Base-by-base conservation (phyloP, 2,888 invertebrate genomes). In the Caenorhabditis zanzibari region DNA sequence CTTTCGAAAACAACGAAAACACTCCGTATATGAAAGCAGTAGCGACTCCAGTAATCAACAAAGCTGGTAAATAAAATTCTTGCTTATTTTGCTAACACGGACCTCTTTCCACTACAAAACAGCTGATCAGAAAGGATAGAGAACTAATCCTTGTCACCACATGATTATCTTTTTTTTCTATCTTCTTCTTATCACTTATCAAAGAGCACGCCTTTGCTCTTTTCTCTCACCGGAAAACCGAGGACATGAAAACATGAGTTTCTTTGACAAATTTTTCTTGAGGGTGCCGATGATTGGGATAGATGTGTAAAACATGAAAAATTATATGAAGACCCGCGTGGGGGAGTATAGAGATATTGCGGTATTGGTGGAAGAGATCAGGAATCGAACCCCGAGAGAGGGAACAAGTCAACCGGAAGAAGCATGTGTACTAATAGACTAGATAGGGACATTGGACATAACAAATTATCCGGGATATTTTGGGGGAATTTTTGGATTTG, bases 341-440 rank as follows among this genome's bases (percentile, higher is more conserved):
- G n/a, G 58, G 10, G 28, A 38, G 32, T 10, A 47, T 24, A 44
- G 44, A 41, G 64, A 61, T 61, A 16, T 32, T n/a, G 16, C 9
- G n/a, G 58, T 16, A 35, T 16, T n/a, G n/a, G n/a, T 38, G 26
- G 59, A 9, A 19, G 59, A 35, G 63, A 63, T 63, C 63, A 12
- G 32, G 63, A 26, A 22, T 61, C 19, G 61, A 19, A 19, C 12
- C 12, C n/a, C n/a, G n/a, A n/a, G 22, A 35, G 38, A 32, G 28
- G 10, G 66, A 52, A 38, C 56, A 69, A 71, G 71, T 71, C 71
- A 47, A 71, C 71, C 71, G 71, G 71, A 71, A 68, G 66, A 71
- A 47, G 44, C 41, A 61, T 61, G 61, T 61, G 44, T 44, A 44
- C 44, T 16, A 44, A 61, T 24, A n/a, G n/a, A n/a, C n/a, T n/a